Evolutionary conservation across 1,140 invertebrate species (phyloP), one percentile per base, ranked within the genome.

Genomic region (Heliconius congener): DNA sequence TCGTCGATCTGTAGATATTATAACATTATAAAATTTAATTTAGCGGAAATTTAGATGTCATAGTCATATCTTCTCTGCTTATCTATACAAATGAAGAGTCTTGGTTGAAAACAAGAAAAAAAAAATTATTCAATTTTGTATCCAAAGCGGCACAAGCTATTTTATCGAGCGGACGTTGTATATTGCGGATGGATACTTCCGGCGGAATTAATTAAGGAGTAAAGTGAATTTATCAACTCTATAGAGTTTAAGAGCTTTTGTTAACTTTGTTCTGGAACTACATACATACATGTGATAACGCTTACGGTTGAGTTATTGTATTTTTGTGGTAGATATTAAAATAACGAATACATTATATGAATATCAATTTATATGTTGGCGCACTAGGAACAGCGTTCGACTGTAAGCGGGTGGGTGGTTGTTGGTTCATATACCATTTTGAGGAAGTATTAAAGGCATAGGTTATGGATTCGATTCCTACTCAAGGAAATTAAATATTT

Each of bases 181-280:
- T 83, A 84, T 81, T 74, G 76, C 79, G 81, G 79, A 84, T 82
- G 81, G 81, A 82, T 81, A 81, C 81, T 80, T 84, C 78, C 81
- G 79, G 78, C 55, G 42, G 81, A 83, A 74, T 81, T 83, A 83
- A 83, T 83, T 78, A 81, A 79, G 77, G 71, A 83, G 74, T 73
- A 66, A 66, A 66, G 60, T 60, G 74, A 83, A 83, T 81, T 82
- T 80, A 82, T 77, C 60, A 66, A 66, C 60, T 66, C 9, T 66
- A 66, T 66, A 66, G 23, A 66, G 60, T 66, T 66, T 66, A 66
- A 27, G 60, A 66, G 55, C 30, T 66, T 73, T 76, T 80, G 78
- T 80, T 80, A 66, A 66, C n/a, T 66, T n/a, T 66, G 60, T 66
- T 73, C 71, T 50, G 39, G 37, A 73, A 42, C n/a, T 19, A 34